Percentiles rank a stretch among this genome's conserved stretches.
phyloP scores from a whole-genome alignment of 2,113 vertebrate species.

The Laticauda colubrina region DNA sequence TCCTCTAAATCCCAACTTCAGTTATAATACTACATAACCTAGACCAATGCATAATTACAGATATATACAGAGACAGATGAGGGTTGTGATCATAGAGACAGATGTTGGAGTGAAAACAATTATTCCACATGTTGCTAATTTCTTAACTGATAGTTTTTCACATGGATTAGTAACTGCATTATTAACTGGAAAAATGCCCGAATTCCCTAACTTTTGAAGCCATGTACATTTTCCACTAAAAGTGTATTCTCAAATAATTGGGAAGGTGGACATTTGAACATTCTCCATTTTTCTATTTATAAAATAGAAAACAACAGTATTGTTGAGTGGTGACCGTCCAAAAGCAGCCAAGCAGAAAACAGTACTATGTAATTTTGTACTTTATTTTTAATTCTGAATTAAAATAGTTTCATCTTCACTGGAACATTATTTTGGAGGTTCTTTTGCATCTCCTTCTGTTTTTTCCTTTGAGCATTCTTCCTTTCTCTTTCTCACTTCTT shows the following conservation, averaged over 20 bases:
- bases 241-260: not conserved
- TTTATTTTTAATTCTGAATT: not conserved
- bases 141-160: not conserved
- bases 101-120: not conserved
- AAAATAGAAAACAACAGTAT: not conserved
- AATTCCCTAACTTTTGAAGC: not conserved
- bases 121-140: not conserved
- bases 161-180: not conserved
- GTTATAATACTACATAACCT: not conserved
- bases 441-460: not conserved
- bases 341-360: not conserved
- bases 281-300: conserved; percentile 2
- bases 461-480: not conserved
- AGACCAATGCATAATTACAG: not conserved
- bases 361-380: not conserved
- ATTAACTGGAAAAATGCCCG: not conserved
- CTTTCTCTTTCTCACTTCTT: not conserved
- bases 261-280: not conserved
- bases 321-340: accelerated
- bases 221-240: not conserved
- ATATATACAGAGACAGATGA: not conserved
- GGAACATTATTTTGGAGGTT: not conserved
- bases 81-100: not conserved
- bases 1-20: not conserved
- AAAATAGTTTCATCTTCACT: not conserved